Conservation (phyloP, 1,140 invertebrate genomes). For the Drosophila sp. region DNA sequence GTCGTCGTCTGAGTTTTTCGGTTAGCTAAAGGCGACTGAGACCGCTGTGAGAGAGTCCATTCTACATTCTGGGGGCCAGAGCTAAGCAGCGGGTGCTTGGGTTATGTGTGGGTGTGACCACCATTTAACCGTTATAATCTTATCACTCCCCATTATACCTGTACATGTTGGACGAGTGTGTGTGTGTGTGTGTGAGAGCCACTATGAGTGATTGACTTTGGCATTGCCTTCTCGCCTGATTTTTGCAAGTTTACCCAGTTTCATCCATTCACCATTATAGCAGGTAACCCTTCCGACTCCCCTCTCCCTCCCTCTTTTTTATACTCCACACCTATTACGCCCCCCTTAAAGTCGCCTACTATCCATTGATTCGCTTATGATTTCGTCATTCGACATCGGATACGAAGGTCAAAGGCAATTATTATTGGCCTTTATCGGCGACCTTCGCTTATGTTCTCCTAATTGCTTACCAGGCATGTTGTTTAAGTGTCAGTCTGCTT, state of each 20-base stretch:
- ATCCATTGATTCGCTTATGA: slow-evolving; percentile 31
- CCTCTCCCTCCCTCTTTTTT: background rate
- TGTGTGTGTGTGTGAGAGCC: slow-evolving; percentile 7
- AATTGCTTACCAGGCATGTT: slow-evolving; percentile 68
- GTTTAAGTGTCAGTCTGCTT: slow-evolving; percentile 25
- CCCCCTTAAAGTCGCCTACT: background rate
- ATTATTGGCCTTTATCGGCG: slow-evolving; percentile 30
- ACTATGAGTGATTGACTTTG: slow-evolving; percentile 45
- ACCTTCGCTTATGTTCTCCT: slow-evolving; percentile 1
- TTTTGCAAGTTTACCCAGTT: slow-evolving; percentile 19
- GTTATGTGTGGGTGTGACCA: slow-evolving; percentile 49
- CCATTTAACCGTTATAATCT: slow-evolving; percentile 57
- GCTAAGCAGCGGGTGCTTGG: slow-evolving; percentile 16
- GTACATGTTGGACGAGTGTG: slow-evolving; percentile 3
- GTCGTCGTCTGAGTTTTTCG: slow-evolving; percentile 19
- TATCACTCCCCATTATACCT: slow-evolving; percentile 44
- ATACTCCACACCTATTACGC: background rate
- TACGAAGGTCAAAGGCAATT: slow-evolving; percentile 47
- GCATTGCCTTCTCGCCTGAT: slow-evolving; percentile 36
- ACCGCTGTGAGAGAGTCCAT: background rate
- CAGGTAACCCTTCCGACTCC: background rate
- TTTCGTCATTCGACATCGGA: slow-evolving; percentile 32
- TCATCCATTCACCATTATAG: background rate
- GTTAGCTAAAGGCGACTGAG: slow-evolving; percentile 45
- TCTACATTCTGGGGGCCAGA: background rate